Conservation (phyloP, 1,140 invertebrate species). For the Steinernema feltiae region DNA sequence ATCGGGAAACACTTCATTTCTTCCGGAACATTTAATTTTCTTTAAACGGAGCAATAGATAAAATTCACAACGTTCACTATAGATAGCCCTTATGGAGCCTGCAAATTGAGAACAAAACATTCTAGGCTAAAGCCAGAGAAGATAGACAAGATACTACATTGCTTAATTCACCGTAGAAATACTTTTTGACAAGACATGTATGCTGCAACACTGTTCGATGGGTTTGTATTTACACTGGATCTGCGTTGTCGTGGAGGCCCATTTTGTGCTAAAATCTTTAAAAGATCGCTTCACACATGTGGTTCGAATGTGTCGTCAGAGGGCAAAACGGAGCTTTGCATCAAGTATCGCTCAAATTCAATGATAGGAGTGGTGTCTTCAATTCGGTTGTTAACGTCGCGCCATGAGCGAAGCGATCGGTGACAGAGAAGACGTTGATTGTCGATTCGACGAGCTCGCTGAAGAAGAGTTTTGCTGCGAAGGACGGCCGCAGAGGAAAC, state of each 20-base stretch:
- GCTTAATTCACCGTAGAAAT: background rate
- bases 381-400: slow-evolving; percentile 20
- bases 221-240: background rate
- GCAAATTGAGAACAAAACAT: background rate
- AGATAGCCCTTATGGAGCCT: background rate
- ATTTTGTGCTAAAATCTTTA: background rate
- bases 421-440: slow-evolving; percentile 31
- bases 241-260: background rate
- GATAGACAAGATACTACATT: background rate
- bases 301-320: background rate
- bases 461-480: slow-evolving; percentile 21
- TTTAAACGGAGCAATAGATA: no score
- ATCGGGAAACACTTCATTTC: background rate
- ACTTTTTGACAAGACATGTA: background rate
- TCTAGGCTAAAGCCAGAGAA: background rate
- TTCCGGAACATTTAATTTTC: no score
- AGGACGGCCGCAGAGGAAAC: slow-evolving; percentile 20
- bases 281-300: background rate
- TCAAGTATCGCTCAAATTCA: slow-evolving; percentile 23
- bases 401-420: slow-evolving; percentile 31
- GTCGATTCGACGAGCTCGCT: slow-evolving; percentile 27
- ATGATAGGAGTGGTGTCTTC: slow-evolving; percentile 31
- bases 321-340: slow-evolving; percentile 5
- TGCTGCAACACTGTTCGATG: background rate
- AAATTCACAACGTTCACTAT: background rate